phyloP scores from a whole-genome alignment of 2,888 invertebrate genomes.

The Spatulosminthurus flaviceps region DNA sequence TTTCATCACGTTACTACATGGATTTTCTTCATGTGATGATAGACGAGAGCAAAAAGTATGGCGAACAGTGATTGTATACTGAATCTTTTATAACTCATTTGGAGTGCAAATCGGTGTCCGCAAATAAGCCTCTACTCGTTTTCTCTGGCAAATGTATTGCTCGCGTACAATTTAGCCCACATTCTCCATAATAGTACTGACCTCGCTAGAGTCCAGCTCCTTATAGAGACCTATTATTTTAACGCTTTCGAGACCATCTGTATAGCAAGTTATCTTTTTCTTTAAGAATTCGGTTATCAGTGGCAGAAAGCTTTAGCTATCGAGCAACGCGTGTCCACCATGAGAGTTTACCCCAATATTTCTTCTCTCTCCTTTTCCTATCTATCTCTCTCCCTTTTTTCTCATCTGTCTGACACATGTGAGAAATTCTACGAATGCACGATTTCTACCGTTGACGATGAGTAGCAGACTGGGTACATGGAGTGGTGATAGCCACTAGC shows the following conservation, averaged over 20 bases:
- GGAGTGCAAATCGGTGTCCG: constrained; percentile 1
- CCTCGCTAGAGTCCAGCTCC: neutral
- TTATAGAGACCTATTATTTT: neutral
- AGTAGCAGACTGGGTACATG: neutral
- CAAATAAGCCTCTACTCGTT: neutral
- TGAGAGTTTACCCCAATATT: too few relatives aligned
- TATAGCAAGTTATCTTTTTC: neutral
- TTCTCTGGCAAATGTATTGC: neutral
- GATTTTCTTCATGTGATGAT: neutral
- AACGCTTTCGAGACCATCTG: neutral
- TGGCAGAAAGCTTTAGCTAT: too few relatives aligned
- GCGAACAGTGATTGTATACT: neutral
- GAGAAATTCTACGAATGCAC: constrained; percentile 7
- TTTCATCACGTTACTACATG: neutral
- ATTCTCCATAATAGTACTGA: neutral
- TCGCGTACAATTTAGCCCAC: neutral
- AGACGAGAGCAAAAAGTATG: neutral
- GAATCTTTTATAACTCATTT: constrained; percentile 18
- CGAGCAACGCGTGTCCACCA: too few relatives aligned
- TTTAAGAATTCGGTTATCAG: too few relatives aligned
- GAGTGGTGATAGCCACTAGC: constrained; percentile 9
- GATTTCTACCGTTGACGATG: neutral
- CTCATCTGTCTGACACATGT: neutral
- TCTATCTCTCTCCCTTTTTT: neutral
- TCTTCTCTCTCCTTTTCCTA: too few relatives aligned